phyloP scores from a whole-genome alignment of 2,888 invertebrate genomes.

The Gymnoscelis rufifasciata region DNA sequence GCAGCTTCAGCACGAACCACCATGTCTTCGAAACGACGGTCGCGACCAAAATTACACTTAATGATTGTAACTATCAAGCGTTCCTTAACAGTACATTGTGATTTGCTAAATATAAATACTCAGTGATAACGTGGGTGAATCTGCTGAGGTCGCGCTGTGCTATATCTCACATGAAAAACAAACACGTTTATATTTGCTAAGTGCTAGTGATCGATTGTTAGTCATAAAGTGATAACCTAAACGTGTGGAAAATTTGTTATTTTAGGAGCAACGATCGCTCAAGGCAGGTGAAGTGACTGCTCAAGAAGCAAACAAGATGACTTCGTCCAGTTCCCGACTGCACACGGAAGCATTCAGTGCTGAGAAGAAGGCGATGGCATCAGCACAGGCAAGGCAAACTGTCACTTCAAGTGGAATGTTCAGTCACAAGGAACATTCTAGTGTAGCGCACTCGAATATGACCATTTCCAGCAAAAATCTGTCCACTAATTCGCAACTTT shows the following conservation, averaged over 20 bases:
- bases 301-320: conserved; percentile 91
- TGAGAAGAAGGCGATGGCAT: conserved; percentile 86
- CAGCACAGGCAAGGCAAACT: conserved; percentile 88
- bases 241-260: conserved; percentile 31
- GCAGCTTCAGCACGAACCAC: conserved; percentile 46
- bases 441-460: conserved; percentile 89
- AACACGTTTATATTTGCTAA: conserved; percentile 1
- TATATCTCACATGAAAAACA: conserved; percentile 9
- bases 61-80: conserved; percentile 58
- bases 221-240: conserved; percentile 7
- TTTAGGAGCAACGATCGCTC: conserved; percentile 89
- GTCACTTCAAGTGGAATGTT: conserved; percentile 88
- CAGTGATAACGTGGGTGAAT: conserved; percentile 51
- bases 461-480: conserved; percentile 87
- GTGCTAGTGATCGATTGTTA: conserved; percentile 18
- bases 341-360: conserved; percentile 92
- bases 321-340: conserved; percentile 89
- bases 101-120: conserved; percentile 35
- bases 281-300: conserved; percentile 91
- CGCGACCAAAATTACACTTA: conserved; percentile 70
- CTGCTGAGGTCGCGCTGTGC: conserved; percentile 24
- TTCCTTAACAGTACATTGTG: no score
- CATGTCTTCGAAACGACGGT: conserved; percentile 68
- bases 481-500: conserved; percentile 81
- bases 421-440: conserved; percentile 83